Percentiles rank a stretch among this genome's conserved stretches.
These are phyloP conservation scores for Calcarius lapponicus DNA, from an alignment of 2,797 vertebrate species.

Conservation along the genomic window DNA sequence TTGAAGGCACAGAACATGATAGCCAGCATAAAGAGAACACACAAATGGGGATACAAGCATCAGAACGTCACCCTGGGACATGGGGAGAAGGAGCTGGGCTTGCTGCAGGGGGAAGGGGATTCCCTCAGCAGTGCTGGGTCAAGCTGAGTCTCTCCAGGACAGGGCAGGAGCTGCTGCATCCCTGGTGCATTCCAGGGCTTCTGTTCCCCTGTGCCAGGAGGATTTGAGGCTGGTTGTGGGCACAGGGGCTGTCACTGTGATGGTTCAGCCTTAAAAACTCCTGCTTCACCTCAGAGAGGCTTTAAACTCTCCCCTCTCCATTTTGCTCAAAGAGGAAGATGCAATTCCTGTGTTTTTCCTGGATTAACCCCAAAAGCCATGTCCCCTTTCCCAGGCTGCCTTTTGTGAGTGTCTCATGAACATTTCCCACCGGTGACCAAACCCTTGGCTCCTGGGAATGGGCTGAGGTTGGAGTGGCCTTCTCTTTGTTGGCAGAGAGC, in stretches of 20 bases:
- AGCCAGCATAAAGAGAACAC: too few species aligned
- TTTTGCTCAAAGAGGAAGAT: not conserved
- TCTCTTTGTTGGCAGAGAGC: not conserved
- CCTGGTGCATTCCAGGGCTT: not conserved
- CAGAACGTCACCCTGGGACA: too few species aligned
- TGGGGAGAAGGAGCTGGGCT: too few species aligned
- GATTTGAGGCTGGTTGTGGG: not conserved
- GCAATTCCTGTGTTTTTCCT: not conserved
- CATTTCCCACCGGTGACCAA: not conserved
- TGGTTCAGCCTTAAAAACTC: not conserved
- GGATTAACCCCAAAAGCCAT: not conserved
- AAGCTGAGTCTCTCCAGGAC: not conserved
- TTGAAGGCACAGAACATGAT: too few species aligned
- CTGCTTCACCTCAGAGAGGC: not conserved
- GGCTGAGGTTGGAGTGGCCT: not conserved
- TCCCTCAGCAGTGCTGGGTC: not conserved
- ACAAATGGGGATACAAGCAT: too few species aligned
- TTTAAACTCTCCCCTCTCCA: not conserved
- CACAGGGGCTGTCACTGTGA: accelerated
- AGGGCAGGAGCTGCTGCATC: accelerated
- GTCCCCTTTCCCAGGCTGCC: not conserved
- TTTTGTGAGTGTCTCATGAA: not conserved
- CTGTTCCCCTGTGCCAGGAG: not conserved
- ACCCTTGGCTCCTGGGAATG: not conserved
- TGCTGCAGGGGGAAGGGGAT: not conserved